Evolutionary conservation across 2,113 vertebrate species (phyloP).

Genomic region (Lycaon pictus): DNA sequence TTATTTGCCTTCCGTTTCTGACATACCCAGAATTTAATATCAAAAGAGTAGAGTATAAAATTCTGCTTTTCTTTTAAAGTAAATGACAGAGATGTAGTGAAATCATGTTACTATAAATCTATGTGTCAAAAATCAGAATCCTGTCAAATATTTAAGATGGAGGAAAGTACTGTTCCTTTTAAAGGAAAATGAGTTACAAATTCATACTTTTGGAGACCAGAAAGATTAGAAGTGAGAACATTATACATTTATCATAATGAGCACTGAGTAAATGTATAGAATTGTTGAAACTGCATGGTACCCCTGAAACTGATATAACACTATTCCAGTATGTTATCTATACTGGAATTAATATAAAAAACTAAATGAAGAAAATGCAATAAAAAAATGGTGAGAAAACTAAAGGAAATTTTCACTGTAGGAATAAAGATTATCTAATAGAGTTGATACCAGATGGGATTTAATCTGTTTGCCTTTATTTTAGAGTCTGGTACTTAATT

Average conservation of each 20-base stretch:
- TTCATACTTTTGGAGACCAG: constrained; percentile 10
- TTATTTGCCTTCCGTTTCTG: constrained; percentile 11
- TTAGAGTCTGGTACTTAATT: neutral
- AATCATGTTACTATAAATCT: neutral
- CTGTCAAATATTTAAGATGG: neutral
- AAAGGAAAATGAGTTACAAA: constrained; percentile 43
- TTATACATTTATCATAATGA: neutral
- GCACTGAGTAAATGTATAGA: neutral
- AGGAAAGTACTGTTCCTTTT: constrained; percentile 34
- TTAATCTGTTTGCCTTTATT: neutral
- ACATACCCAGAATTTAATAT: constrained; percentile 15
- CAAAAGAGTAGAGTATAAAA: constrained; percentile 24
- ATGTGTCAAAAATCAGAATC: neutral
- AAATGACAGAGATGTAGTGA: constrained; percentile 33
- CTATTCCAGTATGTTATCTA: neutral
- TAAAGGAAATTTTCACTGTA: constrained; percentile 6
- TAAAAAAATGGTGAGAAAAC: neutral
- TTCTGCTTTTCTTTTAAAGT: constrained; percentile 29
- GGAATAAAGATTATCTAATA: neutral
- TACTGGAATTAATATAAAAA: neutral
- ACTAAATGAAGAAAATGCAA: neutral
- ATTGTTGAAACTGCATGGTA: neutral
- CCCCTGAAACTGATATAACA: neutral
- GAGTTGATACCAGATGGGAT: constrained; percentile 3
- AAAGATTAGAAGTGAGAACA: constrained; percentile 39